phyloP scores from a whole-genome alignment of 2,113 vertebrate genomes.

The Chamaea fasciata region DNA sequence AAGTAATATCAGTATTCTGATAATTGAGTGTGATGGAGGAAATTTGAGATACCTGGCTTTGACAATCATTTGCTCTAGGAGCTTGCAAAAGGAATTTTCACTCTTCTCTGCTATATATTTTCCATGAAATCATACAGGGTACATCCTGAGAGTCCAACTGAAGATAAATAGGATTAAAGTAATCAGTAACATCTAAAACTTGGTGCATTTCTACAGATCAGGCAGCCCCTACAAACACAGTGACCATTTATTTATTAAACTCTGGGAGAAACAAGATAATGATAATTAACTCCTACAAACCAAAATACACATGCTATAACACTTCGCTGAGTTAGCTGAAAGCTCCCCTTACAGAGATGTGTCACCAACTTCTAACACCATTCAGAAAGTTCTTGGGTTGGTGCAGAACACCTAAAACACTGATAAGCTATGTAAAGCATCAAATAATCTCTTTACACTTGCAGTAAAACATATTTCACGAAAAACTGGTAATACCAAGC shows the following conservation, averaged over 20 bases:
- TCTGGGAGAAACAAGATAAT: neutral
- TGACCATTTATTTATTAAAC: neutral
- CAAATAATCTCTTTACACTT: neutral
- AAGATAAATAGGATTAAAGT: neutral
- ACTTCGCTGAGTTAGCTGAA: neutral
- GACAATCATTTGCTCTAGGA: neutral
- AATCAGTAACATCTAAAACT: neutral
- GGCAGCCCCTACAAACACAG: neutral
- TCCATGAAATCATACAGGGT: neutral
- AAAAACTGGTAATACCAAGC: neutral
- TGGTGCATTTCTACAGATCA: neutral
- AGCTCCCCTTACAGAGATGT: neutral
- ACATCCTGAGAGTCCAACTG: neutral
- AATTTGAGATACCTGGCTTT: neutral
- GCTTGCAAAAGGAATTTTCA: neutral
- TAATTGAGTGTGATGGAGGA: neutral
- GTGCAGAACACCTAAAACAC: neutral
- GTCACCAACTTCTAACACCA: neutral
- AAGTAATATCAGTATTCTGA: neutral
- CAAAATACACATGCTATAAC: neutral
- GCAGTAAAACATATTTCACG: fast-evolving
- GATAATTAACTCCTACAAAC: neutral
- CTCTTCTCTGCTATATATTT: neutral
- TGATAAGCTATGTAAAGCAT: neutral
- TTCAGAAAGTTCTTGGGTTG: neutral